phyloP scores from a whole-genome alignment of 1,140 invertebrate species.

The Halesus radiatus region DNA sequence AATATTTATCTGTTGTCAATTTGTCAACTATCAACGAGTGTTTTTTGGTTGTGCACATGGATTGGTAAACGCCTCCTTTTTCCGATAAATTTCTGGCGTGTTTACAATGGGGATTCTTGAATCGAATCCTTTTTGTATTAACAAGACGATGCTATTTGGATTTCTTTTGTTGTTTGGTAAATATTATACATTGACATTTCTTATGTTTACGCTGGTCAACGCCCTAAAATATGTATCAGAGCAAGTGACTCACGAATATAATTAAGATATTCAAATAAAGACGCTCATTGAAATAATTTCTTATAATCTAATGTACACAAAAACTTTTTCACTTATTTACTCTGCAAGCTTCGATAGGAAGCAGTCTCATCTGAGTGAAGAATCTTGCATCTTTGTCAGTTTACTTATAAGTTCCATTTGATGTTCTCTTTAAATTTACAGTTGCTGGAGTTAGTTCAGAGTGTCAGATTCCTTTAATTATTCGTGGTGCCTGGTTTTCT shows the following conservation, averaged over 20 bases:
- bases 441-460: constrained; percentile 62
- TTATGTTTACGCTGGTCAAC: constrained; percentile 22
- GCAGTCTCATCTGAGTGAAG: no score
- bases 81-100: not conserved
- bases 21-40: not conserved
- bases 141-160: constrained; percentile 2
- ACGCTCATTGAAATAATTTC: no score
- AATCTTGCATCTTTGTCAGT: no score
- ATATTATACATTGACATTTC: not conserved
- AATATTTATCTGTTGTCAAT: not conserved
- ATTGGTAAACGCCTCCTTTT: constrained; percentile 8
- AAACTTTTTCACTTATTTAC: no score
- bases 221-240: not conserved
- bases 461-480: constrained; percentile 80
- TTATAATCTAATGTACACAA: no score
- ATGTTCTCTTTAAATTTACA: constrained; percentile 58
- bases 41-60: constrained; percentile 21
- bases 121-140: not conserved
- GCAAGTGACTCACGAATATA: constrained; percentile 3
- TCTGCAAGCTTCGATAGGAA: no score
- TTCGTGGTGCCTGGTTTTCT: constrained; percentile 91
- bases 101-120: constrained; percentile 14
- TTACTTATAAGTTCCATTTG: no score
- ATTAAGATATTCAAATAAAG: not conserved
- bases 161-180: constrained; percentile 24